Evolutionary conservation across 2,888 invertebrate species (phyloP).

Genomic region (Macrosoma leucophasiata): DNA sequence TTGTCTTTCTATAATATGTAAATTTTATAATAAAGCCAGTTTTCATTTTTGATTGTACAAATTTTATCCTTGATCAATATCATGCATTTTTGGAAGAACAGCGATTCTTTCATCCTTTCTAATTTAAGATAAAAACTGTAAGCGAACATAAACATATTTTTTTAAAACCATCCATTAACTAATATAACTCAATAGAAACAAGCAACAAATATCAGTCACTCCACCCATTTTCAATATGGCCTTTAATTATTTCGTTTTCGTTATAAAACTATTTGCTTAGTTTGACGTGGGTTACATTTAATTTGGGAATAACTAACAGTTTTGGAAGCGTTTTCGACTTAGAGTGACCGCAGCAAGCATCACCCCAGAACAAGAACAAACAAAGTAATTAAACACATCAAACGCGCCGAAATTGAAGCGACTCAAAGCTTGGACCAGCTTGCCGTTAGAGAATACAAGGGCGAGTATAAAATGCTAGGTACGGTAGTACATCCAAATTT

Average conservation of each 20-base stretch:
- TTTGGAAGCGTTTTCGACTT: constrained; percentile 65
- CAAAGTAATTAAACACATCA: constrained; percentile 76
- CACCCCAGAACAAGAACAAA: constrained; percentile 64
- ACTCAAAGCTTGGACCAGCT: constrained; percentile 47
- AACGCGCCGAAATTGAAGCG: constrained; percentile 66
- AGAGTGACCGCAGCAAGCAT: constrained; percentile 65
- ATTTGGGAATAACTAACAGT: constrained; percentile 67
- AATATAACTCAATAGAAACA: neutral
- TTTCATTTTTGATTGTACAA: too few relatives aligned
- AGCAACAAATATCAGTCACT: constrained; percentile 4
- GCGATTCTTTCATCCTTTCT: too few relatives aligned
- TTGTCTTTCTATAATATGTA: too few relatives aligned
- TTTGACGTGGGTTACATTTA: constrained; percentile 73
- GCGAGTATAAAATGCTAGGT: too few relatives aligned
- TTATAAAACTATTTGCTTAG: constrained; percentile 63
- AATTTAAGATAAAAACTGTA: neutral
- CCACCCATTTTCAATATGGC: constrained; percentile 22
- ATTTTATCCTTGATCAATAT: too few relatives aligned
- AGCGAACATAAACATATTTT: neutral
- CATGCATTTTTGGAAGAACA: too few relatives aligned
- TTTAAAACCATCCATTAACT: neutral
- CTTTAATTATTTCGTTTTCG: constrained; percentile 63
- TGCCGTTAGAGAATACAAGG: constrained; percentile 71
- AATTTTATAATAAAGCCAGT: too few relatives aligned
- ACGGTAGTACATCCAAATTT: too few relatives aligned